Percentiles rank a stretch among this genome's conserved stretches.
Conservation (phyloP, 2,797 vertebrate genomes). For the Sparidentex hasta region DNA sequence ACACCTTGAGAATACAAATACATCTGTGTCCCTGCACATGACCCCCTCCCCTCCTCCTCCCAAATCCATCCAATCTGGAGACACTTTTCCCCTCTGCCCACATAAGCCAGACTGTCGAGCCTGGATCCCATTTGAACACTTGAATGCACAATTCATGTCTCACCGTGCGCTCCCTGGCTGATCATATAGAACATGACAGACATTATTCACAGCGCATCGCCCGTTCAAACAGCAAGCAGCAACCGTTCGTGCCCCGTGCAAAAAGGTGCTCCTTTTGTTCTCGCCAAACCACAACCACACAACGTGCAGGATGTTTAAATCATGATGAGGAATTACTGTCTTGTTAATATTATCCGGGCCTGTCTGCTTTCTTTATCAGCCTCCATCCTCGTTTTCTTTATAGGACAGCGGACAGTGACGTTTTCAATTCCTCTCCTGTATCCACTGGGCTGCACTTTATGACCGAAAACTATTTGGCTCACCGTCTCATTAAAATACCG, state of each 20-base stretch:
- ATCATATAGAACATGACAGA: slow-evolving; percentile 64
- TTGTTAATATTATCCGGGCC: slow-evolving; percentile 48
- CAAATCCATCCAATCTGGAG: slow-evolving; percentile 44
- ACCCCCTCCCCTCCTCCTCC: neutral
- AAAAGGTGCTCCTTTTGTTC: slow-evolving; percentile 11
- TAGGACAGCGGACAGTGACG: neutral
- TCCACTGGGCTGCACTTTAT: slow-evolving; percentile 19
- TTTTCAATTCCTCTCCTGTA: slow-evolving; percentile 32
- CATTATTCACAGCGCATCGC: slow-evolving; percentile 58
- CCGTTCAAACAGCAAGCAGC: slow-evolving; percentile 34
- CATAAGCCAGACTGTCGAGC: slow-evolving; percentile 43
- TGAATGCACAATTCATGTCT: slow-evolving; percentile 41
- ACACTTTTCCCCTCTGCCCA: slow-evolving; percentile 23
- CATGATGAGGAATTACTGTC: slow-evolving; percentile 56
- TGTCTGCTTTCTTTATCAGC: slow-evolving; percentile 56
- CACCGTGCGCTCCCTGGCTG: slow-evolving; percentile 27
- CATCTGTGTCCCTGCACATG: slow-evolving; percentile 11
- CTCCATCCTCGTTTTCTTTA: slow-evolving; percentile 51
- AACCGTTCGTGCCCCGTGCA: slow-evolving; percentile 1
- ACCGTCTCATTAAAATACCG: slow-evolving; percentile 49
- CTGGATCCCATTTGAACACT: slow-evolving; percentile 27
- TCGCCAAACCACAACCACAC: slow-evolving; percentile 28
- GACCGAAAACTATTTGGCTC: slow-evolving; percentile 35
- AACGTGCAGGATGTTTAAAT: slow-evolving; percentile 54
- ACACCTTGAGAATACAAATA: slow-evolving; percentile 42